phyloP scores from a whole-genome alignment of 2,797 vertebrate species.

The Periparus ater region DNA sequence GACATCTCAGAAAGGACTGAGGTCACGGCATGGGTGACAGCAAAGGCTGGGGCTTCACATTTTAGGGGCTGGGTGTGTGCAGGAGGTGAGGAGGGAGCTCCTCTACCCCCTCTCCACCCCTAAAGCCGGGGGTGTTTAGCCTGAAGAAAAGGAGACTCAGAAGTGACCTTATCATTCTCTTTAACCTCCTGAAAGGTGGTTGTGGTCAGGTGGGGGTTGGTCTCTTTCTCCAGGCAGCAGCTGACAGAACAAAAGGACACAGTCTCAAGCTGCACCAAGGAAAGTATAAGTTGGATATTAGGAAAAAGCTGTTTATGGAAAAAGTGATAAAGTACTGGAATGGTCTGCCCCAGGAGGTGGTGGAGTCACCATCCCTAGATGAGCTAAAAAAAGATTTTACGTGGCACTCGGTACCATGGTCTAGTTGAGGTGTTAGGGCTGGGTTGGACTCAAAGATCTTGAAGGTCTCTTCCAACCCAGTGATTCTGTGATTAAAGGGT shows the following conservation, averaged over 20 bases:
- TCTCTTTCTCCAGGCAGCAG: not conserved
- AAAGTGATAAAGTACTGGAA: not conserved
- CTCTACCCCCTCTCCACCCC: not conserved
- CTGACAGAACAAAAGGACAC: not conserved
- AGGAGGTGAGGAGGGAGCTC: not conserved
- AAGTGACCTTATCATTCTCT: accelerated
- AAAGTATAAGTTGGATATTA: accelerated
- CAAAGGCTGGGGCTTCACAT: accelerated
- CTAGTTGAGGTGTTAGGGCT: not conserved
- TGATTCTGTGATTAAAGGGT: not conserved
- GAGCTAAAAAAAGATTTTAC: not conserved
- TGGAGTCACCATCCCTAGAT: not conserved
- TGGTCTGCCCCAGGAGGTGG: accelerated
- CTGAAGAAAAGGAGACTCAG: not conserved
- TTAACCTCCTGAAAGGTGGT: not conserved
- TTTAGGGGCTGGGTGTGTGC: not conserved
- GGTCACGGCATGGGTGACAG: accelerated
- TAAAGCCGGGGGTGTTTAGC: not conserved
- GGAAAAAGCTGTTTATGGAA: not conserved
- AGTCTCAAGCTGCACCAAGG: accelerated
- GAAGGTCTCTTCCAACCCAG: accelerated
- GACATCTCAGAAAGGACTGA: not conserved
- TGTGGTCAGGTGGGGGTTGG: not conserved
- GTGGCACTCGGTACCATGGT: not conserved
- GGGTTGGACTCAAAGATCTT: not conserved